Evolutionary conservation across 1,140 invertebrate species (phyloP).

Genomic region (Ooceraea biroi): DNA sequence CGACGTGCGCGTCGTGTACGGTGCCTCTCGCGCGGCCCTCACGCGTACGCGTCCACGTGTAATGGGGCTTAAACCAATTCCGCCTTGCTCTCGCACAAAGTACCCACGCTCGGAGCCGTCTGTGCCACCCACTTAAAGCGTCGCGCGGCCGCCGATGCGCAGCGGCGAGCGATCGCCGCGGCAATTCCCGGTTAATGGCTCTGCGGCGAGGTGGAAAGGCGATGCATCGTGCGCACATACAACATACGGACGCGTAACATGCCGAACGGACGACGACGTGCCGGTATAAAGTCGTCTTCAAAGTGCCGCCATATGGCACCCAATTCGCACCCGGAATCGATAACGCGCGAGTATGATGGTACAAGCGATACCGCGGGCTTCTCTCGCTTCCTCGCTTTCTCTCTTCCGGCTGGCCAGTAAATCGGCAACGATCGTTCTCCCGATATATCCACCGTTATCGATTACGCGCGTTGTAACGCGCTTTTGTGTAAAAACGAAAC

Average conservation of each 20-base stretch:
- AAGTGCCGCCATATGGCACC: constrained; percentile 56
- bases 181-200: constrained; percentile 73
- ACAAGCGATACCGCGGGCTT: constrained; percentile 43
- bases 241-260: constrained; percentile 38
- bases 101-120: constrained; percentile 73
- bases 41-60: constrained; percentile 67
- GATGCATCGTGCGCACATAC: constrained; percentile 51
- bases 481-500: background rate
- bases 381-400: background rate
- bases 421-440: constrained; percentile 15
- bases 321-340: constrained; percentile 55
- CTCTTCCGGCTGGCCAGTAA: constrained; percentile 8
- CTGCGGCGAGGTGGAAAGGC: constrained; percentile 69
- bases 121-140: constrained; percentile 77
- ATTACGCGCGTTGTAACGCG: background rate
- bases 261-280: constrained; percentile 45
- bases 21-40: constrained; percentile 61
- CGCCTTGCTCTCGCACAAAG: constrained; percentile 72
- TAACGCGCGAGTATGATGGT: constrained; percentile 40
- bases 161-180: constrained; percentile 65
- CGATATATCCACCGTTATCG: background rate
- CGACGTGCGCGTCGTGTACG: constrained; percentile 25
- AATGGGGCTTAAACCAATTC: constrained; percentile 76
- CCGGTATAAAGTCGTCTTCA: constrained; percentile 54
- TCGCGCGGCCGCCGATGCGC: constrained; percentile 68